Percentiles rank a stretch among this genome's conserved stretches.
These are phyloP conservation scores for Pelobates cultripes DNA, from an alignment of 2,797 vertebrate species.

Conservation along the genomic window DNA sequence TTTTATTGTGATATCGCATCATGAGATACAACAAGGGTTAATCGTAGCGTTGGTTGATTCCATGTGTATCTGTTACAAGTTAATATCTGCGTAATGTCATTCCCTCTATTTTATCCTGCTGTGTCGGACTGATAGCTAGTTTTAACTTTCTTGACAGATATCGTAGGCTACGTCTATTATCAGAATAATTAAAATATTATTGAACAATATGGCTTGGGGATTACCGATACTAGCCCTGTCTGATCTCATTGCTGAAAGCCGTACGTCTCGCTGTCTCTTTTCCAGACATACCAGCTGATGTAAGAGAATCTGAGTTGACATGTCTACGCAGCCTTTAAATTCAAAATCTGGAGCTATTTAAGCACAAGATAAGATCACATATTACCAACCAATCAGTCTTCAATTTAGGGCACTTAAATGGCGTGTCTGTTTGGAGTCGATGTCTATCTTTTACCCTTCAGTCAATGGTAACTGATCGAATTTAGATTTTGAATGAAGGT, in stretches of 20 bases:
- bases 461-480: background rate
- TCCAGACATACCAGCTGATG: conserved; percentile 67
- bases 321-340: conserved; percentile 56
- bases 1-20: no score
- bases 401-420: conserved; percentile 6
- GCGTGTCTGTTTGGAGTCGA: conserved; percentile 2
- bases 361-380: conserved; percentile 56
- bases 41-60: no score
- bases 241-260: background rate
- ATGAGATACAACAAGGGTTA: no score
- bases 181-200: no score
- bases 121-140: no score
- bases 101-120: no score
- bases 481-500: background rate
- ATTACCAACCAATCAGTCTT: conserved; percentile 11
- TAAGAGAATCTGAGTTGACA: conserved; percentile 66
- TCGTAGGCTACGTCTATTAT: no score
- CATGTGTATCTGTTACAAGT: no score
- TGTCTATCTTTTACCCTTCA: background rate
- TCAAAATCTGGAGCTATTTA: conserved; percentile 60
- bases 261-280: conserved; percentile 60
- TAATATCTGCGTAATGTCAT: no score
- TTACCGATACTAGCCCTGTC: background rate
- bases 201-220: no score
- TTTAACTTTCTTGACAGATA: conserved; percentile 9